Evolutionary conservation across 2,888 invertebrate species (phyloP).

Genomic region (Digitonthophagus gazella): DNA sequence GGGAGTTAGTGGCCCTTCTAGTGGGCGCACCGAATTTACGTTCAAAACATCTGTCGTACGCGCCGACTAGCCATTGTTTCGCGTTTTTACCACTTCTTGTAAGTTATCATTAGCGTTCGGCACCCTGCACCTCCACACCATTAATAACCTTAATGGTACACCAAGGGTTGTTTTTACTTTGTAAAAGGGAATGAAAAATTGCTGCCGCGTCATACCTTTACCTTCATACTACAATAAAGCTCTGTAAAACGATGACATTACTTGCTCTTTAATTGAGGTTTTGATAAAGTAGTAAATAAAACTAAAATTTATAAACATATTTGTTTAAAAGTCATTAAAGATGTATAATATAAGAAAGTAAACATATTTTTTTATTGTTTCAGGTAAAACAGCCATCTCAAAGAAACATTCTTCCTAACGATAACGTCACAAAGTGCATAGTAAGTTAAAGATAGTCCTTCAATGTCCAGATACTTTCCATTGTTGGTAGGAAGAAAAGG

Average conservation of each 20-base stretch:
- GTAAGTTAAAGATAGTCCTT: not conserved
- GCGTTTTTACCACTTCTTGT: constrained; percentile 22
- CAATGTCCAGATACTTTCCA: not conserved
- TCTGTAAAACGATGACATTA: not conserved
- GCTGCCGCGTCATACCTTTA: constrained; percentile 5
- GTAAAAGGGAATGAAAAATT: not conserved
- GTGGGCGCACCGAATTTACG: constrained; percentile 37
- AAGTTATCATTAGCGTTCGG: constrained; percentile 23
- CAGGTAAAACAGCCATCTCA: not conserved
- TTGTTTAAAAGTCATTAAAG: too few species aligned
- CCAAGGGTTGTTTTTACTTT: not conserved
- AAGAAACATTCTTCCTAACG: not conserved
- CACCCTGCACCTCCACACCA: constrained; percentile 10
- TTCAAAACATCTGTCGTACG: constrained; percentile 39
- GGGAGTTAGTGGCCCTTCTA: constrained; percentile 37
- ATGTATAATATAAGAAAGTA: too few species aligned
- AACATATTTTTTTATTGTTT: not conserved
- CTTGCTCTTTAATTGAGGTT: too few species aligned
- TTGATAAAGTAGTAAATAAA: too few species aligned
- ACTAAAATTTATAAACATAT: too few species aligned
- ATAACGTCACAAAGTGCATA: not conserved
- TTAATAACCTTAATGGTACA: not conserved
- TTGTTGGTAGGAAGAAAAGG: not conserved
- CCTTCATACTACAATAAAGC: not conserved
- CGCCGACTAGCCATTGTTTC: constrained; percentile 26